These are phyloP conservation scores for Saccopteryx bilineata DNA, from an alignment of 2,113 vertebrate species.

Conservation along the genomic window DNA sequence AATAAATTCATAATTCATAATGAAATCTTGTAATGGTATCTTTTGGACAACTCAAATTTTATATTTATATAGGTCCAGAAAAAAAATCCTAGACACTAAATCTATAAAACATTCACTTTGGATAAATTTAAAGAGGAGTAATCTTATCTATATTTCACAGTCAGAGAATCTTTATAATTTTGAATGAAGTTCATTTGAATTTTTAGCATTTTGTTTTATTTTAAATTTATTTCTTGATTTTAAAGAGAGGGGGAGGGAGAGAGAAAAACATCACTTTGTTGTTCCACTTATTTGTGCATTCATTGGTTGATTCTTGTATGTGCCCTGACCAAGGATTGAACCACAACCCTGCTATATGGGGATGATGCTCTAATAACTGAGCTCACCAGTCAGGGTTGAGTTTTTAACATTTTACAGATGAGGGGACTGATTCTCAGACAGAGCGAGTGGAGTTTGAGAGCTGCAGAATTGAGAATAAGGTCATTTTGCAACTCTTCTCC, in stretches of 20 bases:
- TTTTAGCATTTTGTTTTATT: not conserved
- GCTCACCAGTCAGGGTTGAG: not conserved
- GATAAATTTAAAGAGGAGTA: not conserved
- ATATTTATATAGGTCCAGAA: not conserved
- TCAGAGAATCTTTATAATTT: not conserved
- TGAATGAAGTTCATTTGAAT: constrained; percentile 33
- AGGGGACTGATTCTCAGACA: not conserved
- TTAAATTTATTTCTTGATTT: too few species aligned
- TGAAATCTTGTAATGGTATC: not conserved
- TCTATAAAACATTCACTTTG: not conserved
- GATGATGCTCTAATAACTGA: too few species aligned
- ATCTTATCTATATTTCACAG: not conserved
- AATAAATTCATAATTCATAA: not conserved
- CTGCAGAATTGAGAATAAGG: not conserved
- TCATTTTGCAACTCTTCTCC: not conserved
- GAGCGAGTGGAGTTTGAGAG: not conserved
- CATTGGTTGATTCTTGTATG: too few species aligned
- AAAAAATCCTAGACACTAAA: not conserved
- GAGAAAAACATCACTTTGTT: too few species aligned
- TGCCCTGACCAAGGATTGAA: too few species aligned
- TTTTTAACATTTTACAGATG: constrained; percentile 4
- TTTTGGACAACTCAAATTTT: not conserved
- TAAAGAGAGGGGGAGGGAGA: too few species aligned
- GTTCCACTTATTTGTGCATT: too few species aligned
- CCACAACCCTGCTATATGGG: too few species aligned